Base-by-base conservation (phyloP, 2,797 vertebrate genomes). In the Gymnocypris eckloni region DNA sequence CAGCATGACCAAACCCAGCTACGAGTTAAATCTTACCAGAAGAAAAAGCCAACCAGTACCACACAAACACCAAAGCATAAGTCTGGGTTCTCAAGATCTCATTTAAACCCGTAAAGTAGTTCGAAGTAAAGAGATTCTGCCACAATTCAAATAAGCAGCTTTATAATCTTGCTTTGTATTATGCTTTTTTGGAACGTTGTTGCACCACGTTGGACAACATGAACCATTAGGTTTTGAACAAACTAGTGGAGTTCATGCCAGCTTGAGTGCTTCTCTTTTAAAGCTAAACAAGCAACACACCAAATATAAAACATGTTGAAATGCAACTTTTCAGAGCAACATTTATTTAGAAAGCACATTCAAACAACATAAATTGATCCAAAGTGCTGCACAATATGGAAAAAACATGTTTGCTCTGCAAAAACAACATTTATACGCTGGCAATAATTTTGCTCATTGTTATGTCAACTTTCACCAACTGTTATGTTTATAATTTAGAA, bases 41-140 rank as follows among this genome's bases (percentile, higher is more conserved):
- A 59, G 54, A 64, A 61, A 64, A 79, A 45, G n/a, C 20, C 1
- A 59, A 41, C 11, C 18, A 61, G 9, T 9, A n/a, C 22, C 39
- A 79, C 39, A 43, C 22, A 79, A 61, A 61, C 54, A 41, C n/a
- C n/a, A 59, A 59, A 78, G 75, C 75, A 41, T 52, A 76, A 76
- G 48, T 22, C 9, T 22, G 73, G 73, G 18, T 41, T 22, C 39
- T 59, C 18, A 78, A 77, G 56, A 37, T 56, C 33, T 6, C 52
- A n/a, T 56, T 78, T 59, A 41, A 78, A 41, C 33, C 75, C 15
- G 75, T 7, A 59, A 59, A 41, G 75, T 25, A 9, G 10, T 0
- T 4, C 11, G 41, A 28, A 45, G n/a, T 71, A 78, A 43, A 64
- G 73, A 76, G 13, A 16, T 78, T 37, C 18, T 10, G 33, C 33